A percentile compares a stretch with the other conserved stretches of the same genome.
Conservation (phyloP, 2,797 vertebrate genomes). For the Rhabdophis nuchalis region DNA sequence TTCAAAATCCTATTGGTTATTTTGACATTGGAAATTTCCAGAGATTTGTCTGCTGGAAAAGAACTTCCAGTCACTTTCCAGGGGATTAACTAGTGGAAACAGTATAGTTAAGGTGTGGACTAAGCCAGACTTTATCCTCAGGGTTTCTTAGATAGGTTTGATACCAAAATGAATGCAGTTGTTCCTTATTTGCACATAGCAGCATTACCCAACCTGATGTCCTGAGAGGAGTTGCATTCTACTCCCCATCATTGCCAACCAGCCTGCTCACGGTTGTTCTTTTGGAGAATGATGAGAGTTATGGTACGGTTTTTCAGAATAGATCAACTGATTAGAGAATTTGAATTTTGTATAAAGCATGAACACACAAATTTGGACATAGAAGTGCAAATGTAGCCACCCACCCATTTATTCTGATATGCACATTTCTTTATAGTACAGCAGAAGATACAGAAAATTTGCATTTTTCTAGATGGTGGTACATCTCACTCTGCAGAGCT, state of each 20-base stretch:
- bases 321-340: neutral
- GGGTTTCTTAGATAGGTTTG: neutral
- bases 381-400: neutral
- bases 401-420: neutral
- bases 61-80: neutral
- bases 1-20: neutral
- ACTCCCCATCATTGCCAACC: neutral
- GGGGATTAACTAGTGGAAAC: neutral
- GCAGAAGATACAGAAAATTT: neutral
- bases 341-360: neutral
- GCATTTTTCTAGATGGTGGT: neutral
- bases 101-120: neutral
- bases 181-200: neutral
- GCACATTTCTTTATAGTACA: neutral
- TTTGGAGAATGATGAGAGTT: neutral
- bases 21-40: neutral
- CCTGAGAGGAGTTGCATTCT: neutral
- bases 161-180: neutral
- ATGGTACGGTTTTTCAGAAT: neutral
- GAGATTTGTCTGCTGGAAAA: neutral
- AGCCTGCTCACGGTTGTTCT: neutral
- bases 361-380: neutral
- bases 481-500: neutral
- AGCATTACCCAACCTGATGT: neutral
- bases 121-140: neutral